These are phyloP conservation scores for Crenichthys baileyi DNA, from an alignment of 2,797 vertebrate genomes.

Conservation along the genomic window DNA sequence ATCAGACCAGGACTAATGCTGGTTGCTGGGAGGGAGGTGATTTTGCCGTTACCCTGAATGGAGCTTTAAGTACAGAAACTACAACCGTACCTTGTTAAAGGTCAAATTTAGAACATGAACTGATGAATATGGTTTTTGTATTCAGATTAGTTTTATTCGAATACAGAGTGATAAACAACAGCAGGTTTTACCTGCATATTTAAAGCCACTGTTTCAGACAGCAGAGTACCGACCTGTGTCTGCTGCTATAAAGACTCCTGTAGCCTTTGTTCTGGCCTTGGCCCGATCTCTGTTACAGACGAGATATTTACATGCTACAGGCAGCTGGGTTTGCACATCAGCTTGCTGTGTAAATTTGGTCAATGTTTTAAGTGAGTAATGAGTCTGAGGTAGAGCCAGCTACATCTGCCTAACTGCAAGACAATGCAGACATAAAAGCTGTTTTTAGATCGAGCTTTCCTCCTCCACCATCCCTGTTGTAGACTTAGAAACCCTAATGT, in stretches of 20 bases:
- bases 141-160: background rate
- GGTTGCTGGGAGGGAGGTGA: background rate
- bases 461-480: background rate
- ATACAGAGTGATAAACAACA: background rate
- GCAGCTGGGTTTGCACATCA: background rate
- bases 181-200: background rate
- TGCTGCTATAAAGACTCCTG: too few species aligned
- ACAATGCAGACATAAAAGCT: background rate
- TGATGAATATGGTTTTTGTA: background rate
- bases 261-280: background rate
- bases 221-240: background rate
- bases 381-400: background rate
- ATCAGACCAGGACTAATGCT: background rate
- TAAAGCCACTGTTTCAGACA: background rate
- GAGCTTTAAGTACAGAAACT: too few species aligned
- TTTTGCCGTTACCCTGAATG: too few species aligned
- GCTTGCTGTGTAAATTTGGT: background rate
- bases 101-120: too few species aligned
- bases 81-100: too few species aligned
- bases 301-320: too few species aligned
- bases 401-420: background rate
- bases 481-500: too few species aligned
- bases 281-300: background rate
- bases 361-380: background rate
- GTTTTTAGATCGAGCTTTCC: background rate